Evolutionary conservation across 2,113 vertebrate species (phyloP).

Genomic region (Sclerurus mexicanus): DNA sequence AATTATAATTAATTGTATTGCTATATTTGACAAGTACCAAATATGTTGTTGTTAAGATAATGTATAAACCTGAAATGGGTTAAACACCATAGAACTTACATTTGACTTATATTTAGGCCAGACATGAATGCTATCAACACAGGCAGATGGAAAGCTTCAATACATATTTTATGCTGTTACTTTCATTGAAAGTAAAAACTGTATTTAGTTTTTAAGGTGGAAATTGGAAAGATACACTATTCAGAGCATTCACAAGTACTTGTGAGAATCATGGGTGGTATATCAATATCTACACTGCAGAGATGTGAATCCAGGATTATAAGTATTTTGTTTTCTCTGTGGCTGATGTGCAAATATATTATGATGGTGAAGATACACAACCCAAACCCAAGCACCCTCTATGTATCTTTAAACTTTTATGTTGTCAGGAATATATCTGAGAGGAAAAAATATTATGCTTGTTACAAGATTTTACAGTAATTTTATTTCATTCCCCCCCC

Average conservation of each 20-base stretch:
- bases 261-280: neutral
- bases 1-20: neutral
- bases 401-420: neutral
- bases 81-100: neutral
- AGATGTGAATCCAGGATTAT: neutral
- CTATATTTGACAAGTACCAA: neutral
- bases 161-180: neutral
- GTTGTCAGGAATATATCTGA: neutral
- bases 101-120: neutral
- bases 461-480: neutral
- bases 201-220: neutral
- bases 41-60: neutral
- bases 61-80: neutral
- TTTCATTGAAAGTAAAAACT: neutral
- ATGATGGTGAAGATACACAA: neutral
- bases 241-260: neutral
- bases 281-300: neutral
- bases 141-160: neutral
- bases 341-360: neutral
- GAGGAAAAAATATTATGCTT: neutral
- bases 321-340: neutral
- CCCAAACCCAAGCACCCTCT: neutral
- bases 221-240: neutral
- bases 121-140: neutral
- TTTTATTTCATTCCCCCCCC: neutral